These are phyloP conservation scores for Cheilosia vernalis DNA, from an alignment of 2,888 invertebrate species.

Conservation along the genomic window DNA sequence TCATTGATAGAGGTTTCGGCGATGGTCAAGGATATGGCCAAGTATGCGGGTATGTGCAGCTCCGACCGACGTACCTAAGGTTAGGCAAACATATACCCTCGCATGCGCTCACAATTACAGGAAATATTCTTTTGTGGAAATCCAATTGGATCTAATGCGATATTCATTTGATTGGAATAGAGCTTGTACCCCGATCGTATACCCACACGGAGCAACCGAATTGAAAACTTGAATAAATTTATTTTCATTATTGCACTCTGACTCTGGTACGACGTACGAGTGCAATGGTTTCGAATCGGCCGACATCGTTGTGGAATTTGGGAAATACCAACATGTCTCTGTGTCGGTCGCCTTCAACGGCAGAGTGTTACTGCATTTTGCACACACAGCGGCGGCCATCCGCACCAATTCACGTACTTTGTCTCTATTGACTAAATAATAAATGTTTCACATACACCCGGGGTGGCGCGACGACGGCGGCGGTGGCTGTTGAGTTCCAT, in stretches of 20 bases:
- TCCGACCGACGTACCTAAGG: not conserved
- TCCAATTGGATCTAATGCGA: conserved; percentile 53
- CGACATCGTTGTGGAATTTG: conserved; percentile 21
- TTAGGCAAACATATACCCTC: not conserved
- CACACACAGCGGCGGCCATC: conserved; percentile 50
- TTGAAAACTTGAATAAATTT: conserved; percentile 28
- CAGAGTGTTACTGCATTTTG: conserved; percentile 57
- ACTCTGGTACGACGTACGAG: too few relatives aligned
- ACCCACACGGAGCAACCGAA: not conserved
- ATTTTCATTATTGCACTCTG: conserved; percentile 17
- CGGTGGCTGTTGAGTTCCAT: conserved; percentile 2
- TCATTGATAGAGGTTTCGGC: conserved; percentile 11
- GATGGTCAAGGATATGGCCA: not conserved
- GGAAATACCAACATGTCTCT: conserved; percentile 7
- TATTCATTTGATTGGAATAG: conserved; percentile 56
- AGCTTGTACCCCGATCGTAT: not conserved
- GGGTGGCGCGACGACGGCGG: conserved; percentile 6
- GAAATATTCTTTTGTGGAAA: conserved; percentile 39
- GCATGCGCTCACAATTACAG: not conserved
- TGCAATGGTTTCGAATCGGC: conserved; percentile 20
- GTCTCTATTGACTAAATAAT: conserved; percentile 68
- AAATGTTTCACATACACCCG: conserved; percentile 66
- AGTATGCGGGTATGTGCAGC: not conserved
- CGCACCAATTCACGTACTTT: conserved; percentile 62
- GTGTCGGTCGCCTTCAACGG: conserved; percentile 14